Evolutionary conservation across 2,113 vertebrate genomes (phyloP).

Genomic region (Bettongia penicillata): DNA sequence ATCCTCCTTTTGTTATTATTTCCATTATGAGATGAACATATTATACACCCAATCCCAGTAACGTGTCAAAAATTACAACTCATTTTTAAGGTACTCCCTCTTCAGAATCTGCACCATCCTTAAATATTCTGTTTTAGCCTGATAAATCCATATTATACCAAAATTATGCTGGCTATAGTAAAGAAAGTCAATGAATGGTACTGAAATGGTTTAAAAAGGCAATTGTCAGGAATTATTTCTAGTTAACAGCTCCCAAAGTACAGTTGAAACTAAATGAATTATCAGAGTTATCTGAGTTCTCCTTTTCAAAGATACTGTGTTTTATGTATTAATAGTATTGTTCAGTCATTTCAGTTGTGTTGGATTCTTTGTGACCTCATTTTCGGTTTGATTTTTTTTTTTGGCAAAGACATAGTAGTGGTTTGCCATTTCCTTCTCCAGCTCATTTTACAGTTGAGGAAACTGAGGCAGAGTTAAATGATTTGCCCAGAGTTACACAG

Average conservation of each 20-base stretch:
- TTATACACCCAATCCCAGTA: conserved; percentile 10
- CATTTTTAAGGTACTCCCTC: neutral
- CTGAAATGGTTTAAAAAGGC: neutral
- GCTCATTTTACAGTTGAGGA: too few species aligned
- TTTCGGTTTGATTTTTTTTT: too few species aligned
- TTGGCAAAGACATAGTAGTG: too few species aligned
- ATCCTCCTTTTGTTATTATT: neutral
- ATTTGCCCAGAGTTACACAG: too few species aligned
- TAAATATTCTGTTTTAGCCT: conserved; percentile 21
- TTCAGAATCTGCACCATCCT: neutral
- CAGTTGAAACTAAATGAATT: conserved; percentile 7
- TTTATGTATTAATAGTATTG: neutral
- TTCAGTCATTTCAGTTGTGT: too few species aligned
- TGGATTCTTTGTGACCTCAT: too few species aligned
- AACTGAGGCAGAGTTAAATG: too few species aligned
- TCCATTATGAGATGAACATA: conserved; percentile 18
- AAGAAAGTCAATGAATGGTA: neutral
- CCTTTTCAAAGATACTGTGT: neutral
- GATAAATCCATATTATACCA: neutral
- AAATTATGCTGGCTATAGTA: conserved; percentile 20
- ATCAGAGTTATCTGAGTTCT: neutral
- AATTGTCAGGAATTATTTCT: conserved; percentile 1
- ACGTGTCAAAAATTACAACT: conserved; percentile 14
- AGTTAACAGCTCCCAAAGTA: conserved; percentile 13
- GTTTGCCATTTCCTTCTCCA: too few species aligned